Conservation (phyloP, 92 coral and sea anemone species). For the Hydrozoanthus gracilis region DNA sequence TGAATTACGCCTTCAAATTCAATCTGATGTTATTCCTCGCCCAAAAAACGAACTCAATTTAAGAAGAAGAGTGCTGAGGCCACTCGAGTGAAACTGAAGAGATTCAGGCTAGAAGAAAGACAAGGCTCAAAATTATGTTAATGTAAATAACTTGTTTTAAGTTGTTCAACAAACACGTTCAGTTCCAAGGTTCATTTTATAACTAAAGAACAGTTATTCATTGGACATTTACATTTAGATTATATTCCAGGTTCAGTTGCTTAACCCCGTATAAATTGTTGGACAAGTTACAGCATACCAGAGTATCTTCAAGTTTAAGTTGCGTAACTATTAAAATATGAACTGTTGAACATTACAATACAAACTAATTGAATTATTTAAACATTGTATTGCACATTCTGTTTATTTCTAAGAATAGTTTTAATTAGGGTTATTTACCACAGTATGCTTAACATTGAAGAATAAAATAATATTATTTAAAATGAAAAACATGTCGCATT, state of each 20-base stretch:
- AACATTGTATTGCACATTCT: slow-evolving; percentile 9
- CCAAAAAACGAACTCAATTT: not conserved
- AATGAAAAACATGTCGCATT: slow-evolving; percentile 14
- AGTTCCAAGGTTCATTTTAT: slow-evolving; percentile 21
- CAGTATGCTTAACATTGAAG: slow-evolving; percentile 19
- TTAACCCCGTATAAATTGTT: slow-evolving; percentile 11
- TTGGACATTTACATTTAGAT: slow-evolving; percentile 21
- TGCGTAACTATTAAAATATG: slow-evolving; percentile 20
- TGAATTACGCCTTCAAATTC: not conserved
- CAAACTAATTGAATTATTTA: slow-evolving; percentile 15
- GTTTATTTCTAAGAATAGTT: slow-evolving; percentile 18
- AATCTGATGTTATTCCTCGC: not conserved
- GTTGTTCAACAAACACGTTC: slow-evolving; percentile 24
- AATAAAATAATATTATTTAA: slow-evolving; percentile 24
- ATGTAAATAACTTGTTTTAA: slow-evolving; percentile 17
- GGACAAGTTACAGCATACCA: slow-evolving; percentile 26
- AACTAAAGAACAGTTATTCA: not conserved
- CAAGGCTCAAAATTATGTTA: not conserved
- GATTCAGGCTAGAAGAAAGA: slow-evolving; percentile 8
- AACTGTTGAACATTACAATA: slow-evolving; percentile 18
- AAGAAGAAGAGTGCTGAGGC: not conserved
- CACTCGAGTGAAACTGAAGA: not conserved
- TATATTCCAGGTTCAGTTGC: not conserved
- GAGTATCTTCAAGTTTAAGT: slow-evolving; percentile 11
- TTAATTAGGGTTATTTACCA: slow-evolving; percentile 5